Conservation (phyloP, 1,140 invertebrate species). For the Drosophila santomea region DNA sequence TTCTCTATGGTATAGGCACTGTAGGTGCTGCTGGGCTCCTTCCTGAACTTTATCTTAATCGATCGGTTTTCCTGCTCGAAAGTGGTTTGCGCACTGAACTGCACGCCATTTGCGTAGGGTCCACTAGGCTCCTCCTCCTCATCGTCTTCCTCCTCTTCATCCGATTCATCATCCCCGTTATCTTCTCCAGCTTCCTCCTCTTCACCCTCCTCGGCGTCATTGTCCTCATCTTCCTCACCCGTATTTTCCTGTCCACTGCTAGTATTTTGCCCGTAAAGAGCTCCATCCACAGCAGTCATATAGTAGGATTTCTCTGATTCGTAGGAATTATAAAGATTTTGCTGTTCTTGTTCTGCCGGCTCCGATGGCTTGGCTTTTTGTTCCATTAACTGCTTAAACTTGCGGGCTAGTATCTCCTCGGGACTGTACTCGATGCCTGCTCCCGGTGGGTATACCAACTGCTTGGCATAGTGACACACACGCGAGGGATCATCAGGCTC, state of each 20-base stretch:
- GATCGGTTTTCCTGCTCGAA: slow-evolving; percentile 76
- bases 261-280: slow-evolving; percentile 48
- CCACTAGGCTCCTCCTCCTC: slow-evolving; percentile 32
- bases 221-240: slow-evolving; percentile 34
- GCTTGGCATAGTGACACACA: slow-evolving; percentile 78
- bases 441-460: slow-evolving; percentile 72
- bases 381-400: slow-evolving; percentile 49
- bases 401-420: slow-evolving; percentile 73
- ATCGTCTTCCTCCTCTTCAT: slow-evolving; percentile 44
- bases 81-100: slow-evolving; percentile 67
- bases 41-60: slow-evolving; percentile 81
- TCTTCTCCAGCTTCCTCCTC: slow-evolving; percentile 21
- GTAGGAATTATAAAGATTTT: slow-evolving; percentile 56
- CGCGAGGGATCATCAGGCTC: slow-evolving; percentile 80
- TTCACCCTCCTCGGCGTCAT: slow-evolving; percentile 37
- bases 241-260: slow-evolving; percentile 24
- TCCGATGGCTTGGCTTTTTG: slow-evolving; percentile 21
- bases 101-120: slow-evolving; percentile 53
- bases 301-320: slow-evolving; percentile 59
- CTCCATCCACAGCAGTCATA: slow-evolving; percentile 64
- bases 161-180: slow-evolving; percentile 48
- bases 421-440: slow-evolving; percentile 77
- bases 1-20: slow-evolving; percentile 79
- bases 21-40: slow-evolving; percentile 75
- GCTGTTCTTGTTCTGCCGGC: slow-evolving; percentile 42